Evolutionary conservation across 2,113 vertebrate genomes (phyloP).

Genomic region (Tragelaphus strepsiceros): DNA sequence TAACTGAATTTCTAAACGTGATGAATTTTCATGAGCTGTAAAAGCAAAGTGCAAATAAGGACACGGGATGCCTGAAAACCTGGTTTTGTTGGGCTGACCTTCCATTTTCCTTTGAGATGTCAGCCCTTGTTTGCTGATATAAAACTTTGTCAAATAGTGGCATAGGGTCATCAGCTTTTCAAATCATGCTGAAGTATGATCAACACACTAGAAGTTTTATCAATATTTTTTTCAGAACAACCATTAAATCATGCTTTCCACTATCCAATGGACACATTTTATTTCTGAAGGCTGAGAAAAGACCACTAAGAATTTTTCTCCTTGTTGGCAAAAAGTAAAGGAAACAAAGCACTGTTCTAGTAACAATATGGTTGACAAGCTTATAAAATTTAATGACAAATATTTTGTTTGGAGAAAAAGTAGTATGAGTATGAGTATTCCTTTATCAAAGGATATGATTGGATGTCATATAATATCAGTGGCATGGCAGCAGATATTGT

Average conservation of each 20-base stretch:
- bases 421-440: background rate
- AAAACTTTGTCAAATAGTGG: background rate
- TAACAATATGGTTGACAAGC: background rate
- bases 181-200: background rate
- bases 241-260: background rate
- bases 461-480: background rate
- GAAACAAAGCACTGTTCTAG: background rate
- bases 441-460: background rate
- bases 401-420: background rate
- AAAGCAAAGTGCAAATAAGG: slow-evolving; percentile 9
- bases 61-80: background rate
- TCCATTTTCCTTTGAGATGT: background rate
- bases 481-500: background rate
- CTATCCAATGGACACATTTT: background rate
- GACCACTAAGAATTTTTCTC: background rate
- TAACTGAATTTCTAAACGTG: background rate
- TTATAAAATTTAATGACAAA: slow-evolving; percentile 4
- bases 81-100: background rate
- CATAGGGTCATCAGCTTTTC: background rate
- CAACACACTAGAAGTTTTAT: background rate
- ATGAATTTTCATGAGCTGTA: background rate
- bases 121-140: background rate
- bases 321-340: background rate
- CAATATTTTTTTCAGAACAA: background rate
- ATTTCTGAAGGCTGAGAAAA: background rate